Conservation (phyloP, 92 coral and sea anemone species). For the Parazoanthus swiftii region DNA sequence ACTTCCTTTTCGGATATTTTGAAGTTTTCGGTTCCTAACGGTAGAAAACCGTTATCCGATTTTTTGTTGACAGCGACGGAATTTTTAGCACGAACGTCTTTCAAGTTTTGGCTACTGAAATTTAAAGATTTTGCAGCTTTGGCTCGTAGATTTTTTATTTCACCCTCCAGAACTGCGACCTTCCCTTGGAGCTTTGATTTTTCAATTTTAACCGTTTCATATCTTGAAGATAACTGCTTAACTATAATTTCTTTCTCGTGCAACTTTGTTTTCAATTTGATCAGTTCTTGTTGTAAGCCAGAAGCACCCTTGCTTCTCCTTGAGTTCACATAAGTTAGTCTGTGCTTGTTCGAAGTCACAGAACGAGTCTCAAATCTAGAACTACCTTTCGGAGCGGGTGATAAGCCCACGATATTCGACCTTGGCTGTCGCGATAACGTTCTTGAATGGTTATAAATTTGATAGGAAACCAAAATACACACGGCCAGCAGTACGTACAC, state of each 20-base stretch:
- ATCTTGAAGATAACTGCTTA: constrained; percentile 48
- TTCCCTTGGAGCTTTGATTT: constrained; percentile 45
- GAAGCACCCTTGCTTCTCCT: constrained; percentile 27
- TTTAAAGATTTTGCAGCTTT: constrained; percentile 42
- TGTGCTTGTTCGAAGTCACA: constrained; percentile 3
- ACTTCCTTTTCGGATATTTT: constrained; percentile 62
- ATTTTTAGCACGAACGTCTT: not conserved
- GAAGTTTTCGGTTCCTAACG: constrained; percentile 14
- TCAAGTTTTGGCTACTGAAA: not conserved
- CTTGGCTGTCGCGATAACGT: constrained; percentile 21
- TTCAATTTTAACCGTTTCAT: constrained; percentile 38
- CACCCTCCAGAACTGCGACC: constrained; percentile 45
- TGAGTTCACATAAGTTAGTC: not conserved
- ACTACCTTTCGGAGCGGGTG: not conserved
- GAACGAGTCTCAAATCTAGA: not conserved
- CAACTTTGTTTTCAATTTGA: constrained; percentile 52
- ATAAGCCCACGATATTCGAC: constrained; percentile 14
- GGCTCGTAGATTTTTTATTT: constrained; percentile 49
- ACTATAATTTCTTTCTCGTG: constrained; percentile 44
- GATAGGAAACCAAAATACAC: constrained; percentile 57
- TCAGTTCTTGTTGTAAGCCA: constrained; percentile 45
- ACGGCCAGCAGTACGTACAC: constrained; percentile 51
- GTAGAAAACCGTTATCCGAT: constrained; percentile 18
- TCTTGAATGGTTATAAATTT: constrained; percentile 54
- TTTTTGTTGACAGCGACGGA: constrained; percentile 7